Evolutionary conservation across 92 coral and sea anemone genomes (phyloP).

Genomic region (Porites divaricata): DNA sequence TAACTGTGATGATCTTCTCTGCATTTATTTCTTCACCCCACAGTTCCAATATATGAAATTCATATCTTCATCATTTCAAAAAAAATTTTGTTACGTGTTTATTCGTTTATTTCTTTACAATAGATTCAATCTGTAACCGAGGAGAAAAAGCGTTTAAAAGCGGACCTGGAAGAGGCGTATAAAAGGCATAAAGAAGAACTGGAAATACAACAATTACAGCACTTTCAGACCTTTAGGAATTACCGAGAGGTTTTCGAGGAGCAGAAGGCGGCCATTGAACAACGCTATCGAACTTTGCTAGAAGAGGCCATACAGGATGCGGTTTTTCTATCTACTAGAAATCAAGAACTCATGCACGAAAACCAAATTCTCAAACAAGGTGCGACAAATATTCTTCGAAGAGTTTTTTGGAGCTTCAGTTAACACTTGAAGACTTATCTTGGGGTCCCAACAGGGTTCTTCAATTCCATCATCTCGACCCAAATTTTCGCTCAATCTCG

Average conservation of each 20-base stretch:
- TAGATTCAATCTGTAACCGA: constrained; percentile 85
- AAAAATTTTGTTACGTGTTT: background rate
- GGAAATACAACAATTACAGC: constrained; percentile 96
- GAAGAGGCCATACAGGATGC: constrained; percentile 99
- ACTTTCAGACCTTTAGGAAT: constrained; percentile 98
- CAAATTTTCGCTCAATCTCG: too few species aligned
- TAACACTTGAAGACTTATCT: too few species aligned
- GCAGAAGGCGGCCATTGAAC: constrained; percentile 96
- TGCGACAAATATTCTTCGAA: constrained; percentile 11
- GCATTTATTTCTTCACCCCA: too few species aligned
- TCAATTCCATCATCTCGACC: too few species aligned
- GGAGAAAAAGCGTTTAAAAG: constrained; percentile 90
- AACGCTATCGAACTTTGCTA: constrained; percentile 92
- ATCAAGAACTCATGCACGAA: constrained; percentile 96
- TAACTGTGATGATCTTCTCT: too few species aligned
- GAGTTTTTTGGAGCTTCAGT: too few species aligned
- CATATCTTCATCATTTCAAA: background rate
- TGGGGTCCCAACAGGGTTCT: too few species aligned
- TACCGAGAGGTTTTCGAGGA: constrained; percentile 99
- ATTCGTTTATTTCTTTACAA: background rate
- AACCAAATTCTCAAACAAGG: constrained; percentile 93
- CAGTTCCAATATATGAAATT: too few species aligned
- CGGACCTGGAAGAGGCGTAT: constrained; percentile 90
- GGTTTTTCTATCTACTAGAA: constrained; percentile 91
- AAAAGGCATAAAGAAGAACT: constrained; percentile 95